phyloP scores from a whole-genome alignment of 2,888 invertebrate genomes.

The Drosophila rellima region DNA sequence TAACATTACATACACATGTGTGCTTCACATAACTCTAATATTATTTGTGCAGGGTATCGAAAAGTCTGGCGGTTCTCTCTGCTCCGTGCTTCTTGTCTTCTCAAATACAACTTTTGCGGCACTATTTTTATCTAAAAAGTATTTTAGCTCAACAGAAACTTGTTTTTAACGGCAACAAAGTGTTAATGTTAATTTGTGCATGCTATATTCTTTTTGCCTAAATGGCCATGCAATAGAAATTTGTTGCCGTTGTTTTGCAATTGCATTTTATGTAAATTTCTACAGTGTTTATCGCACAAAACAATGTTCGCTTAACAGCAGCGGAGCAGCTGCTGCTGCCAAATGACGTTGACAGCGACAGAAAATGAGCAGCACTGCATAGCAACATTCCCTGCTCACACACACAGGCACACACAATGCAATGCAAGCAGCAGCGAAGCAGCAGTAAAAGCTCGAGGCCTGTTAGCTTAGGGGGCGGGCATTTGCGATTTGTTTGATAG shows the following conservation, averaged over 20 bases:
- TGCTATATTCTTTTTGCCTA: constrained; percentile 54
- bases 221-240: constrained; percentile 67
- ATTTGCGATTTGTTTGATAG: constrained; percentile 49
- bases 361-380: constrained; percentile 18
- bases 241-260: constrained; percentile 63
- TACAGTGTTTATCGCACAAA: constrained; percentile 50
- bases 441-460: constrained; percentile 39
- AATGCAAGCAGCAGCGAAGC: constrained; percentile 2
- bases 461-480: constrained; percentile 33
- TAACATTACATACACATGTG: not conserved
- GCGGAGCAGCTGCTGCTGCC: constrained; percentile 18
- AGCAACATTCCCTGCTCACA: constrained; percentile 48
- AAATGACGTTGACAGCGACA: constrained; percentile 35
- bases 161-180: constrained; percentile 66
- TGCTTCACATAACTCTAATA: not conserved
- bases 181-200: constrained; percentile 77
- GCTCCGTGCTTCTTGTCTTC: constrained; percentile 16
- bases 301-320: constrained; percentile 38
- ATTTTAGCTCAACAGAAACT: constrained; percentile 51
- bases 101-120: constrained; percentile 49
- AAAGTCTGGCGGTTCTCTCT: not conserved
- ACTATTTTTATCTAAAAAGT: constrained; percentile 46
- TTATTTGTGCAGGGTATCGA: constrained; percentile 26
- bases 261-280: constrained; percentile 59
- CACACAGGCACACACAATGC: constrained; percentile 9